Evolutionary conservation across 1,140 invertebrate species (phyloP), one percentile per base, ranked within the genome.

Genomic region (Drosophila melanica): DNA sequence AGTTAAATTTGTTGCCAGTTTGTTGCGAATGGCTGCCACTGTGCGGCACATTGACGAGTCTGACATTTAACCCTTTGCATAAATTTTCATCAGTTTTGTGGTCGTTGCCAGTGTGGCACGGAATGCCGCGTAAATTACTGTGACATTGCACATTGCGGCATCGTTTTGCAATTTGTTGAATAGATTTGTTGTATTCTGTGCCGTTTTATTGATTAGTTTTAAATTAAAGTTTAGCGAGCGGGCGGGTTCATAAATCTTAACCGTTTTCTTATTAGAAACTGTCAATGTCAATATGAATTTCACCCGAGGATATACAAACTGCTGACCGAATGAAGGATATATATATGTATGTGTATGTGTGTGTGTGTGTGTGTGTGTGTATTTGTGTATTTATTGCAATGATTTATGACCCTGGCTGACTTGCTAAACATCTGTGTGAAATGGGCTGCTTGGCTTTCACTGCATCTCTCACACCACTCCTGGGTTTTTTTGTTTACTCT

Each of bases 401-500:
- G 82, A 87, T 87, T 87, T 87, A 87, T 87, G 82, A 87, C 84
- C 84, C 67, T 75, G 82, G 50, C 72, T 45, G 65, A 72, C 82
- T 82, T 77, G 84, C 79, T 82, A 82, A 89, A 82, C 82, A 87
- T 82, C 84, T 87, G 82, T 87, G 76, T 70, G 79, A 87, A 87
- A 89, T 87, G 82, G 75, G 79, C 58, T 79, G 77, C 55, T 72
- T 75, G 66, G 79, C 80, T 82, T 80, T 84, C 72, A 73, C 82
- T 85, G 54, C 54, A 33, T 27, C 35, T 9, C 60, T 39, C n/a
- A 71, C n/a, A n/a, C n/a, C n/a, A n/a, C n/a, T n/a, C n/a, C n/a
- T n/a, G n/a, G n/a, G n/a, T n/a, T n/a, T n/a, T n/a, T n/a, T 82
- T 82, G 79, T 82, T 82, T 82, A 70, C 67, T 77, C 63, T 57